phyloP scores from a whole-genome alignment of 2,888 invertebrate genomes.

The Watsonalla cultraria region DNA sequence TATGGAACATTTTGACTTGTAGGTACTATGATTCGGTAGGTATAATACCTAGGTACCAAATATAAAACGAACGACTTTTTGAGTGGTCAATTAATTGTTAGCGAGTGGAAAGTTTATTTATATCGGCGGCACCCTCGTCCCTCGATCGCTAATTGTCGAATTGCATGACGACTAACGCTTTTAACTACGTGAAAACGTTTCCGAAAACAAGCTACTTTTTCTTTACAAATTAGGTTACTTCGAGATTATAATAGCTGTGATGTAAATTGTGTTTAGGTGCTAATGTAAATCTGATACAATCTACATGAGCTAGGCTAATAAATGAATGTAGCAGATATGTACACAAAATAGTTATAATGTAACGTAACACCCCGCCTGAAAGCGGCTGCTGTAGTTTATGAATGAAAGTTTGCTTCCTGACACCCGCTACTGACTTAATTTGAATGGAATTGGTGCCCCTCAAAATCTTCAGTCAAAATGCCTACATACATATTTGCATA shows the following conservation, averaged over 20 bases:
- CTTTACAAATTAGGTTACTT: constrained; percentile 46
- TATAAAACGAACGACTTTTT: constrained; percentile 8
- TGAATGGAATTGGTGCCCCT: too few species aligned
- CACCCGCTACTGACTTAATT: too few species aligned
- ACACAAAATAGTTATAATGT: too few species aligned
- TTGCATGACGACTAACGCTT: constrained; percentile 50
- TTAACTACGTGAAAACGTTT: constrained; percentile 66
- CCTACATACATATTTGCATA: too few species aligned
- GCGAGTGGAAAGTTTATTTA: constrained; percentile 30
- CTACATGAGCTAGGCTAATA: too few species aligned
- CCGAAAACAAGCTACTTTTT: constrained; percentile 63
- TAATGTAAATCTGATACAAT: constrained; percentile 42
- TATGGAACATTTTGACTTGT: too few species aligned
- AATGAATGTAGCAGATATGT: too few species aligned
- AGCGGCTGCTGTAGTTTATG: too few species aligned
- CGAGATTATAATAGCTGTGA: constrained; percentile 26
- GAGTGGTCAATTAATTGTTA: constrained; percentile 24
- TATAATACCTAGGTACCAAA: neutral
- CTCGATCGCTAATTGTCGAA: constrained; percentile 50
- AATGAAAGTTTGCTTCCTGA: too few species aligned
- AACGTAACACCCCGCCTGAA: too few species aligned
- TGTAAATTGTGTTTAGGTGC: constrained; percentile 37
- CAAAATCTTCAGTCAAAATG: too few species aligned
- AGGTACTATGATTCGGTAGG: neutral
- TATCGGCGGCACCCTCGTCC: constrained; percentile 28